Percentiles rank a stretch among this genome's conserved stretches.
phyloP scores from a whole-genome alignment of 2,888 invertebrate genomes.

The Yponomeuta plumbellus region DNA sequence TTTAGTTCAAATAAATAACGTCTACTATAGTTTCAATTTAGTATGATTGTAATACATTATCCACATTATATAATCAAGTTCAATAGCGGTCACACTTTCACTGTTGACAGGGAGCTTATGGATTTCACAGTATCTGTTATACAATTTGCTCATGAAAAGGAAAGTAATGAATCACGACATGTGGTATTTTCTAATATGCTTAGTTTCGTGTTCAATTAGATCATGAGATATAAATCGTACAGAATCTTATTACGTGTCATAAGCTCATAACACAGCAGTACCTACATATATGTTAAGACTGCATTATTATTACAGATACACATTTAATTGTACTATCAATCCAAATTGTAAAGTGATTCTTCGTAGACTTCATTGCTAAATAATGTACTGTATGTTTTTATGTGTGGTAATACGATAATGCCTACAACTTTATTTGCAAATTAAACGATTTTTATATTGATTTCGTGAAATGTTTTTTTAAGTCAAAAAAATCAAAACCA shows the following conservation, averaged over 20 bases:
- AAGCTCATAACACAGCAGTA: neutral
- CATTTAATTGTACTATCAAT: neutral
- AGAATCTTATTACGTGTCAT: neutral
- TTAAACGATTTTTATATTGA: no score
- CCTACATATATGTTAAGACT: neutral
- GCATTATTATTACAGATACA: neutral
- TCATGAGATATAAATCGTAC: neutral
- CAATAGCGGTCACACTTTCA: constrained; percentile 8
- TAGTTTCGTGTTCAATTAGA: neutral
- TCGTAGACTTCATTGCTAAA: neutral
- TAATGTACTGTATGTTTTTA: no score
- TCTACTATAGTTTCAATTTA: neutral
- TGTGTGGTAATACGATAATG: no score
- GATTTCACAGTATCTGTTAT: constrained; percentile 9
- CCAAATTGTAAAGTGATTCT: neutral
- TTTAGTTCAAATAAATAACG: neutral
- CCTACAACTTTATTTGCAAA: no score
- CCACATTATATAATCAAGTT: neutral
- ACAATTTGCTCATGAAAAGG: neutral
- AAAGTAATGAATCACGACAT: neutral
- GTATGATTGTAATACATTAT: neutral
- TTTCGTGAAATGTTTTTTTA: no score
- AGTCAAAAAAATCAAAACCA: no score
- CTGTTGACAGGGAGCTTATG: constrained; percentile 4
- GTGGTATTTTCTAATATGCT: constrained; percentile 22